phyloP scores from a whole-genome alignment of 2,113 vertebrate genomes.

The Tichodroma muraria region DNA sequence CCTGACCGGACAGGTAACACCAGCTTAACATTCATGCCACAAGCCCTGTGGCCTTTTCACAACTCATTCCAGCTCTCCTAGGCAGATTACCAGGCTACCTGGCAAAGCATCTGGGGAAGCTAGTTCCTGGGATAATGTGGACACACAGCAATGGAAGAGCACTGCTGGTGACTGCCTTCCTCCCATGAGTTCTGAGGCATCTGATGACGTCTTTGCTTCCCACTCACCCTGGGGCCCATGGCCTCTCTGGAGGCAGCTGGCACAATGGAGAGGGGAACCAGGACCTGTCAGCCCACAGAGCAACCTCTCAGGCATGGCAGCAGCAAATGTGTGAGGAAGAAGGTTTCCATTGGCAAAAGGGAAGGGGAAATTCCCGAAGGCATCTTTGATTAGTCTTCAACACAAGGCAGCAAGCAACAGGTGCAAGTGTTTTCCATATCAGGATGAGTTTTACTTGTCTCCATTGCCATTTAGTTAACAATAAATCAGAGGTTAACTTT shows the following conservation, averaged over 20 bases:
- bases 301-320: neutral
- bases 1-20: neutral
- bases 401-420: neutral
- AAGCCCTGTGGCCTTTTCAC: neutral
- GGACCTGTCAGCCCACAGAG: neutral
- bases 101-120: neutral
- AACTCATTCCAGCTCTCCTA: neutral
- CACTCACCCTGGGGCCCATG: rapidly evolving
- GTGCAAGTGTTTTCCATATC: neutral
- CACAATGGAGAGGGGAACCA: rapidly evolving
- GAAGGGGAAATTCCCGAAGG: neutral
- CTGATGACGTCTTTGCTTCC: rapidly evolving
- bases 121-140: neutral
- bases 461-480: neutral
- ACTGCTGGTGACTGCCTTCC: neutral
- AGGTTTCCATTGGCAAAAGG: neutral
- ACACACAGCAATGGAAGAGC: neutral
- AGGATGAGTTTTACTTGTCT: neutral
- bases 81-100: neutral
- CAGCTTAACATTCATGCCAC: neutral
- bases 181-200: neutral
- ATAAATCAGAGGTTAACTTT: neutral
- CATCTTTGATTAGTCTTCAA: neutral
- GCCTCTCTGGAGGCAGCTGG: rapidly evolving
- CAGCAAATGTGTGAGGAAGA: rapidly evolving